phyloP scores from a whole-genome alignment of 2,113 vertebrate genomes.

The Elanoides forficatus region DNA sequence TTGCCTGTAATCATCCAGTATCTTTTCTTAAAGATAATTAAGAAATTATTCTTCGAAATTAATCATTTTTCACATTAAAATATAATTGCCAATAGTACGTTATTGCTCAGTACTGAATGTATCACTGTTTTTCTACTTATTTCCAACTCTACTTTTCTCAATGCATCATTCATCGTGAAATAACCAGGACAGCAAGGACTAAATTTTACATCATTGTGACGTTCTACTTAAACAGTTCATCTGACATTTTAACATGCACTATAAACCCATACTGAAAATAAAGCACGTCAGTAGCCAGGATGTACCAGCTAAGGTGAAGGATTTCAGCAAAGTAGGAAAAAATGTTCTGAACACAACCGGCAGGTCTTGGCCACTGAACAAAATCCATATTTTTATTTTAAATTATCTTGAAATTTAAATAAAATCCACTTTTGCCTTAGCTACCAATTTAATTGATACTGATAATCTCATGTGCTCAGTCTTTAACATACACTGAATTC shows the following conservation, averaged over 20 bases:
- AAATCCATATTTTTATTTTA: not conserved
- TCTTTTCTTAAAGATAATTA: not conserved
- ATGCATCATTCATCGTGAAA: not conserved
- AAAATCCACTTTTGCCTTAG: not conserved
- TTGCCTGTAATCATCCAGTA: not conserved
- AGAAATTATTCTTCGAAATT: not conserved
- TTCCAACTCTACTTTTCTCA: not conserved
- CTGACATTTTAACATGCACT: not conserved
- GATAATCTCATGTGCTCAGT: not conserved
- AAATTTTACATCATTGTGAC: fast-evolving
- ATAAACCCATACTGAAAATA: not conserved
- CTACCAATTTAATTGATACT: not conserved
- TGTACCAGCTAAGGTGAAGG: not conserved
- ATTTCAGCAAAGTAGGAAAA: not conserved
- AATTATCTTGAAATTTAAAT: not conserved
- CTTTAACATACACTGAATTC: not conserved
- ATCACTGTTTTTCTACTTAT: not conserved
- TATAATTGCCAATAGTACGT: not conserved
- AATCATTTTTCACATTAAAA: not conserved
- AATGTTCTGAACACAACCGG: not conserved
- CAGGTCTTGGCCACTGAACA: not conserved
- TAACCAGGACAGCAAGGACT: not conserved
- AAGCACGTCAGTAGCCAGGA: not conserved
- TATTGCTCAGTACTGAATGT: not conserved
- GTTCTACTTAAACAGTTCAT: not conserved